These are phyloP conservation scores for Tethea ocularis DNA, from an alignment of 2,888 invertebrate species.

Conservation along the genomic window DNA sequence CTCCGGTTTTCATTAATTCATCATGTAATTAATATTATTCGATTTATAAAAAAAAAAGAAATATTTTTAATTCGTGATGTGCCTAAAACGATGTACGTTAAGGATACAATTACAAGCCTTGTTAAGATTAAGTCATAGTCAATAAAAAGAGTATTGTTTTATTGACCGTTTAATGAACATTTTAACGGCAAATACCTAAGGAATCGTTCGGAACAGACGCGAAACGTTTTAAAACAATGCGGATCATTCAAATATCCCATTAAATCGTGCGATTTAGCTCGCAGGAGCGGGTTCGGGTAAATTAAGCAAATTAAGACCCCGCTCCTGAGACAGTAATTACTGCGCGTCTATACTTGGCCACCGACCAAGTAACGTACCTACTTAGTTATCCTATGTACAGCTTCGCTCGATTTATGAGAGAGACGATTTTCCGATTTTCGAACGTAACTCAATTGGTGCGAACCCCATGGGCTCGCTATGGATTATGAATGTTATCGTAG, in stretches of 20 bases:
- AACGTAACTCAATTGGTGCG: conserved; percentile 58
- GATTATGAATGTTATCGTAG: conserved; percentile 67
- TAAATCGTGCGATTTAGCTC: conserved; percentile 76
- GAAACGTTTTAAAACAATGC: conserved; percentile 74
- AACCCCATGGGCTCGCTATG: conserved; percentile 54
- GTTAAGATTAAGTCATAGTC: neutral
- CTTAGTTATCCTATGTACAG: conserved; percentile 39
- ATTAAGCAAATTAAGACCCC: conserved; percentile 81
- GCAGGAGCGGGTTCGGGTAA: conserved; percentile 66
- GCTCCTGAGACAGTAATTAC: conserved; percentile 79
- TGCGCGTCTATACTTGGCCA: conserved; percentile 72
- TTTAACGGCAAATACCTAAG: conserved; percentile 38
- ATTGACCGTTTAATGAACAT: conserved; percentile 29
- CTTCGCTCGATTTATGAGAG: conserved; percentile 54
- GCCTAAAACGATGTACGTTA: neutral
- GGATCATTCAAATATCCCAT: conserved; percentile 77
- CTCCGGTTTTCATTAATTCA: neutral
- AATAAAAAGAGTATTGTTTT: neutral
- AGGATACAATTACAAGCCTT: neutral
- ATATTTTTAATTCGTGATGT: no score
- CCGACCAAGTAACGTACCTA: conserved; percentile 57
- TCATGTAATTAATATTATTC: neutral
- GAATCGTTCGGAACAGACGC: conserved; percentile 60
- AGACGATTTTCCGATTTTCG: conserved; percentile 60
- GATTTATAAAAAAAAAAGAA: no score